Conservation (phyloP, 2,113 vertebrate species). For the Shinisaurus crocodilurus region DNA sequence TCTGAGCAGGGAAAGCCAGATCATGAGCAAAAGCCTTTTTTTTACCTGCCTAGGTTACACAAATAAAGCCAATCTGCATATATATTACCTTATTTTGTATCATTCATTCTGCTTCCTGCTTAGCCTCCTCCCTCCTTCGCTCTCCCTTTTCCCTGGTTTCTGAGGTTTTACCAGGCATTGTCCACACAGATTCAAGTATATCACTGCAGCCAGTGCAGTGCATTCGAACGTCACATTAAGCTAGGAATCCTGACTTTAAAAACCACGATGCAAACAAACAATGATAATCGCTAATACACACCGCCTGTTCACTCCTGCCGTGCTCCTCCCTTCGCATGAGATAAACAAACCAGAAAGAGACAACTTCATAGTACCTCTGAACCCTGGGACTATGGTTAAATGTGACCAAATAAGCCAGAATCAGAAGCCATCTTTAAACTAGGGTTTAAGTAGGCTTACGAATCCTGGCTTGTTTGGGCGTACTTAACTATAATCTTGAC, state of each 20-base stretch:
- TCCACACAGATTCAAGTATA: background rate
- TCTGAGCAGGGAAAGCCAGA: rapidly evolving
- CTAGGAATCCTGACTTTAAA: too few species aligned
- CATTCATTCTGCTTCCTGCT: background rate
- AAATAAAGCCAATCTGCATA: background rate
- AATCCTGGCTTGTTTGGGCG: background rate
- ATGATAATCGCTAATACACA: too few species aligned
- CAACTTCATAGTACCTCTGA: too few species aligned
- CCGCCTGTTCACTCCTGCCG: too few species aligned
- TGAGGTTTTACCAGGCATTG: background rate
- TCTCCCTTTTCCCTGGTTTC: too few species aligned
- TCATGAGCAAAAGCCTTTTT: background rate
- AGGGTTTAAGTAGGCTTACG: too few species aligned
- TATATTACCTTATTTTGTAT: background rate
- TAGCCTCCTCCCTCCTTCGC: background rate
- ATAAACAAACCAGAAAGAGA: too few species aligned
- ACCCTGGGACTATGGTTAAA: too few species aligned
- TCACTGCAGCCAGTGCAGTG: background rate
- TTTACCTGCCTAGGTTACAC: background rate
- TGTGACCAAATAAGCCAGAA: background rate
- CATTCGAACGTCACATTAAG: too few species aligned
- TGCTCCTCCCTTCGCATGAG: too few species aligned
- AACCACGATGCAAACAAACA: too few species aligned
- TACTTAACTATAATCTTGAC: background rate
- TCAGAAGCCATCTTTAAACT: background rate